A percentile compares a stretch with the other conserved stretches of the same genome.
Evolutionary conservation across 2,888 invertebrate genomes (phyloP).

Genomic region (Sicus ferrugineus): DNA sequence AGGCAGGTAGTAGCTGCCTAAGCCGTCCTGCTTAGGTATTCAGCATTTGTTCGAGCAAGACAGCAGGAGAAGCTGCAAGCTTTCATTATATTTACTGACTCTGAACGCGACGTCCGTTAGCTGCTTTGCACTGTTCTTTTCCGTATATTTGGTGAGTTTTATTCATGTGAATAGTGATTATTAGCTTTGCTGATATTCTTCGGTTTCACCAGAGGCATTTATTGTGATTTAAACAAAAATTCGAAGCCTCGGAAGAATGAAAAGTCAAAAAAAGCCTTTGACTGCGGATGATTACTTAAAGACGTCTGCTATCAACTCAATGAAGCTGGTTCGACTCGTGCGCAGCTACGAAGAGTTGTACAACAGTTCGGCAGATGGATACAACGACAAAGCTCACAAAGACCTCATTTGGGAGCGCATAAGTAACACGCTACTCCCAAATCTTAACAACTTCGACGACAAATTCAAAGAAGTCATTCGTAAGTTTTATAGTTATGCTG

Average conservation of each 20-base stretch:
- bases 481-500: constrained; percentile 34
- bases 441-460: constrained; percentile 33
- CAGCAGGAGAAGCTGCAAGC: constrained; percentile 26
- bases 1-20: constrained; percentile 14
- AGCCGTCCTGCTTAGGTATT: background rate
- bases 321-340: constrained; percentile 43
- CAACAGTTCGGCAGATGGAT: constrained; percentile 40
- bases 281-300: constrained; percentile 35
- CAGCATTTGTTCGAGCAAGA: constrained; percentile 3
- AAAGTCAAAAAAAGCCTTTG: background rate
- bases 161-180: constrained; percentile 10
- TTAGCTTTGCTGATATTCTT: background rate
- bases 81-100: background rate
- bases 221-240: background rate
- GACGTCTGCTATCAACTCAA: constrained; percentile 39
- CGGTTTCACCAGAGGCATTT: background rate
- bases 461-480: constrained; percentile 38
- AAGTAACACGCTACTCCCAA: constrained; percentile 40
- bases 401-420: constrained; percentile 44
- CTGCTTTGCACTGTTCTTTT: constrained; percentile 10
- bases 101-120: constrained; percentile 14
- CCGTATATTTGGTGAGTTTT: constrained; percentile 4
- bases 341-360: constrained; percentile 41
- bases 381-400: constrained; percentile 38
- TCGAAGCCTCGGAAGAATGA: background rate